phyloP scores from a whole-genome alignment of 2,113 vertebrate genomes.

The Grammomys surdaster region DNA sequence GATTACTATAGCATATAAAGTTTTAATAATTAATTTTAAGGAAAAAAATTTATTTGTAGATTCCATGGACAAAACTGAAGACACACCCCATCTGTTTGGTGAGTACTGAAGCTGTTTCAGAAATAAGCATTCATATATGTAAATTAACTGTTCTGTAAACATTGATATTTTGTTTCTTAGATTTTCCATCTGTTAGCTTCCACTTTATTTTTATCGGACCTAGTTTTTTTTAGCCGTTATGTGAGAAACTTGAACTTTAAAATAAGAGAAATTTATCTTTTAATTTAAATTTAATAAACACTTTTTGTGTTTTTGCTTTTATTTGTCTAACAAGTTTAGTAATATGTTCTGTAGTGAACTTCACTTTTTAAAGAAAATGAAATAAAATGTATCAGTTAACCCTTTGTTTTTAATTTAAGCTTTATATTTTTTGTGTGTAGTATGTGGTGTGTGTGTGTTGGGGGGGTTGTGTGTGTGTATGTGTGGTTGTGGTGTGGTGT shows the following conservation, averaged over 20 bases:
- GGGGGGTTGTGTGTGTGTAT: neutral
- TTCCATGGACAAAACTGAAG: constrained; percentile 99
- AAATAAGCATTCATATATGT: constrained; percentile 25
- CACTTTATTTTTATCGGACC: neutral
- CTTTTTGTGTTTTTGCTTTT: constrained; percentile 10
- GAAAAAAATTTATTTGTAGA: constrained; percentile 87
- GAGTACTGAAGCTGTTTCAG: constrained; percentile 81
- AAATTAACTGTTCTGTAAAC: neutral
- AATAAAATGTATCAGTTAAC: neutral
- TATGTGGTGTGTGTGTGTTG: neutral
- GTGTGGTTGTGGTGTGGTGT: neutral
- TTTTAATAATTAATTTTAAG: constrained; percentile 77
- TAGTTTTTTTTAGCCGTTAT: constrained; percentile 12
- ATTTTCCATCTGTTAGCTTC: neutral
- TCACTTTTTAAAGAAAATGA: constrained; percentile 31
- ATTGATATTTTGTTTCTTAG: constrained; percentile 39
- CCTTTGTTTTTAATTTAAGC: neutral
- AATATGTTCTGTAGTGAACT: constrained; percentile 1
- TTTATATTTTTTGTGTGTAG: neutral
- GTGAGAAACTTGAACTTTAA: constrained; percentile 36
- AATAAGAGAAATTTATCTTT: constrained; percentile 27
- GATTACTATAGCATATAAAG: constrained; percentile 12
- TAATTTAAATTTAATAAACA: neutral
- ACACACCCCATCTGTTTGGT: constrained; percentile 97
- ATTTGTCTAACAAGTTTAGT: constrained; percentile 13